Evolutionary conservation across 2,113 vertebrate species (phyloP).

Genomic region (Dermatemys mawii): DNA sequence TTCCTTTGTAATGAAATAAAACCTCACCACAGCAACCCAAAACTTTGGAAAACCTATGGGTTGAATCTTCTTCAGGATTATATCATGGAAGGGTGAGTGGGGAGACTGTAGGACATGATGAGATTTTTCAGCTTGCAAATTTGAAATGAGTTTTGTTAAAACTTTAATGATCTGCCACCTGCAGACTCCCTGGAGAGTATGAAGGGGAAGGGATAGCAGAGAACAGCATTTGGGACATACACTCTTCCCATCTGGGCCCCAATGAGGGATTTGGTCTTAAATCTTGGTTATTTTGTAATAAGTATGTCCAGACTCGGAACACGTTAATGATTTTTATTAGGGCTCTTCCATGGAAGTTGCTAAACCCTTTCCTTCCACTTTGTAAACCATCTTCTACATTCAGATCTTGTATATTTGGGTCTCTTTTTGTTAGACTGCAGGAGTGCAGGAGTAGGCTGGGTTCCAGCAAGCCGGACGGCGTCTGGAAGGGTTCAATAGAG

Average conservation of each 20-base stretch:
- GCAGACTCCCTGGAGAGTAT: conserved; percentile 24
- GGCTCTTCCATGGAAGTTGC: neutral
- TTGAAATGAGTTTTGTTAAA: conserved; percentile 46
- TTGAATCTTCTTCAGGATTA: conserved; percentile 18
- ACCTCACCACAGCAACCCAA: conserved; percentile 54
- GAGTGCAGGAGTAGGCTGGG: neutral
- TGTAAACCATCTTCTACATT: rapidly evolving
- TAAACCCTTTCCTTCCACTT: neutral
- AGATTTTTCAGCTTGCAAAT: conserved; percentile 11
- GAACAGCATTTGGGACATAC: neutral
- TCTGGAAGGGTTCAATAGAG: conserved; percentile 21
- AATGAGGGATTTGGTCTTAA: conserved; percentile 32
- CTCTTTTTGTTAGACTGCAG: neutral
- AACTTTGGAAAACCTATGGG: neutral
- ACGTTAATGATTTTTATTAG: neutral
- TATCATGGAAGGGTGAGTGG: neutral
- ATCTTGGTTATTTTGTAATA: conserved; percentile 41
- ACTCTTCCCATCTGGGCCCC: neutral
- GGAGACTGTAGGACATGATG: neutral
- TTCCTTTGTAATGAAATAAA: conserved; percentile 51
- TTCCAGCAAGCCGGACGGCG: conserved; percentile 1
- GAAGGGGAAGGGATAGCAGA: conserved; percentile 17
- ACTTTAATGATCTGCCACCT: conserved; percentile 57
- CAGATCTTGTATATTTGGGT: neutral
- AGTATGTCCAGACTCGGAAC: conserved; percentile 9